Percentiles rank a stretch among this genome's conserved stretches.
These are phyloP conservation scores for Catharus ustulatus DNA, from an alignment of 2,797 vertebrate genomes.

Conservation along the genomic window DNA sequence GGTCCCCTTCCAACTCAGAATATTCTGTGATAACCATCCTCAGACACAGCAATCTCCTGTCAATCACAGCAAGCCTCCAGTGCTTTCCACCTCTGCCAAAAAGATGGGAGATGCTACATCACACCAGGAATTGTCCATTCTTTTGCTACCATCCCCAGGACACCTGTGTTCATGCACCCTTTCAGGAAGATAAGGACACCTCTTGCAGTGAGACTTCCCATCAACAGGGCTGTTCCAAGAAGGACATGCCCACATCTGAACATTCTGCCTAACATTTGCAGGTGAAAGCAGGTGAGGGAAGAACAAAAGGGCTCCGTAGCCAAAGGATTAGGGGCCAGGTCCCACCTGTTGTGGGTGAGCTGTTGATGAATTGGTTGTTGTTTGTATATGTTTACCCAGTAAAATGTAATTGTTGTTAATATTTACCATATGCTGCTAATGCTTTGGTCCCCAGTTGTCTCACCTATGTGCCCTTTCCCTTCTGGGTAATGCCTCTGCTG, in stretches of 20 bases:
- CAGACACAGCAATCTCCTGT: neutral
- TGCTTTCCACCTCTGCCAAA: neutral
- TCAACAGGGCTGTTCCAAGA: neutral
- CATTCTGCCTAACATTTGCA: neutral
- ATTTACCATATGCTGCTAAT: no score
- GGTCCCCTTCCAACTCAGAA: neutral
- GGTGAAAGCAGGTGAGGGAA: neutral
- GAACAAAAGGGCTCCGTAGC: neutral
- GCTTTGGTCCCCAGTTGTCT: no score
- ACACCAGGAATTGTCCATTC: accelerated
- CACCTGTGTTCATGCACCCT: accelerated
- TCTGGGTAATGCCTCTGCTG: no score
- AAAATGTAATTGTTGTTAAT: no score
- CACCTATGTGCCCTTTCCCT: no score
- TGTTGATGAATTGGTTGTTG: no score
- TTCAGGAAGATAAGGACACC: neutral
- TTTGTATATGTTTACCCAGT: no score
- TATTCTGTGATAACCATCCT: neutral
- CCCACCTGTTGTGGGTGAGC: neutral
- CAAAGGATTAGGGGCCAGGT: neutral
- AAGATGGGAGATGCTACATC: neutral
- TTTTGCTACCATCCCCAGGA: neutral
- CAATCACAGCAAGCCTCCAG: neutral
- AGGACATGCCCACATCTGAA: neutral
- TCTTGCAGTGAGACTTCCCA: neutral